These are phyloP conservation scores for Sceloporus undulatus DNA, from an alignment of 2,113 vertebrate genomes.

Conservation along the genomic window DNA sequence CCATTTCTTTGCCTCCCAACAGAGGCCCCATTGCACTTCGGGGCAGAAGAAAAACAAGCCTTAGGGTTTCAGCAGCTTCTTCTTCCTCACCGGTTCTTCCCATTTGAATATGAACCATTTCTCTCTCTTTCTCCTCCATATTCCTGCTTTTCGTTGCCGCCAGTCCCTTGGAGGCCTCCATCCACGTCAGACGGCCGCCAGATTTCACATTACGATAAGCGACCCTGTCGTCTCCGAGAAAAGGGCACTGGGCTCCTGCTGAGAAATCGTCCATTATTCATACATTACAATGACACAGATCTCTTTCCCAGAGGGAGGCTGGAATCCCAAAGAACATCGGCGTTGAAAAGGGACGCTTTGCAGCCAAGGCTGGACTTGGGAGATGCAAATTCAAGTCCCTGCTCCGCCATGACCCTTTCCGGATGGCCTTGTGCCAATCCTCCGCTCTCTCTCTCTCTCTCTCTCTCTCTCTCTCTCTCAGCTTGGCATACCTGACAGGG, in stretches of 20 bases:
- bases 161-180: slow-evolving; percentile 48
- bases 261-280: slow-evolving; percentile 71
- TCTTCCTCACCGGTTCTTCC: neutral
- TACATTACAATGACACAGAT: no score
- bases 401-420: no score
- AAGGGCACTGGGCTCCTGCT: slow-evolving; percentile 61
- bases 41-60: neutral
- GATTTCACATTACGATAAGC: slow-evolving; percentile 76
- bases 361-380: no score
- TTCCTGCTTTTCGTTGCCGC: no score
- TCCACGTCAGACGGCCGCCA: slow-evolving; percentile 67
- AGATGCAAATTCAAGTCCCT: no score
- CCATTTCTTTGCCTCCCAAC: no score
- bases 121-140: slow-evolving; percentile 52
- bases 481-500: no score
- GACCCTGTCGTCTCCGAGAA: slow-evolving; percentile 68
- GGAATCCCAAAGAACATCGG: neutral
- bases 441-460: no score
- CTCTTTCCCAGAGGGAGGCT: no score
- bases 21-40: neutral
- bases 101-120: slow-evolving; percentile 65
- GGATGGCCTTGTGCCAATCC: no score
- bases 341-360: neutral
- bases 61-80: neutral
- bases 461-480: no score